phyloP scores from a whole-genome alignment of 2,113 vertebrate species.

The Echinops telfairi region DNA sequence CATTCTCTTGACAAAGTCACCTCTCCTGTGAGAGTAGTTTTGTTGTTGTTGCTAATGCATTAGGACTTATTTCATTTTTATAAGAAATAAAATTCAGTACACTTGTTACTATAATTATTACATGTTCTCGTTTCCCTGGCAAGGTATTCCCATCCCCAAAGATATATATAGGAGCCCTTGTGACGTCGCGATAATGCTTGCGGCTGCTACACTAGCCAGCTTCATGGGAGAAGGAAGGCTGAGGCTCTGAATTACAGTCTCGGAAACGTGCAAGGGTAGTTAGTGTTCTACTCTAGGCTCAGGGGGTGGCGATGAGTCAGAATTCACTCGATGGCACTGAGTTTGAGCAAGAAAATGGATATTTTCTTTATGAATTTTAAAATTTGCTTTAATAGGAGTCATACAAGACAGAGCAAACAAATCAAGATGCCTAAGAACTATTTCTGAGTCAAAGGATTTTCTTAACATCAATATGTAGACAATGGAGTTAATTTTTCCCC shows the following conservation, averaged over 20 bases:
- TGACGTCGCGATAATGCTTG: too few species aligned
- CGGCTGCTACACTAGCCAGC: too few species aligned
- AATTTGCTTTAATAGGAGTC: slow-evolving; percentile 37
- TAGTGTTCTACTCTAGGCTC: too few species aligned
- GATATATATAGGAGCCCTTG: too few species aligned
- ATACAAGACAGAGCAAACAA: slow-evolving; percentile 14
- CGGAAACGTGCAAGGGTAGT: too few species aligned
- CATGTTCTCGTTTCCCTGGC: background rate
- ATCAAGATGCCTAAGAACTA: slow-evolving; percentile 23
- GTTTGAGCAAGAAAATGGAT: too few species aligned
- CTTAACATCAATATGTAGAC: background rate
- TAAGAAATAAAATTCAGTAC: background rate
- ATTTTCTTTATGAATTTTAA: background rate
- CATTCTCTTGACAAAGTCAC: slow-evolving; percentile 5
- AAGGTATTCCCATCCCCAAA: slow-evolving; percentile 20
- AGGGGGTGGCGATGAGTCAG: too few species aligned
- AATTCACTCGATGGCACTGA: too few species aligned
- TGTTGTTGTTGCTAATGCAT: background rate
- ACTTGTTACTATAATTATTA: background rate
- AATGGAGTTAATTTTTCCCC: background rate
- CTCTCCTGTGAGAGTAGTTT: background rate
- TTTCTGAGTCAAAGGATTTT: background rate
- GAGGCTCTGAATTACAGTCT: too few species aligned
- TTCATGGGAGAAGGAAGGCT: too few species aligned
- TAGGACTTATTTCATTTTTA: background rate